A percentile compares a stretch with the other conserved stretches of the same genome.
Conservation (phyloP, 2,797 vertebrate species). For the Glossophaga mutica region DNA sequence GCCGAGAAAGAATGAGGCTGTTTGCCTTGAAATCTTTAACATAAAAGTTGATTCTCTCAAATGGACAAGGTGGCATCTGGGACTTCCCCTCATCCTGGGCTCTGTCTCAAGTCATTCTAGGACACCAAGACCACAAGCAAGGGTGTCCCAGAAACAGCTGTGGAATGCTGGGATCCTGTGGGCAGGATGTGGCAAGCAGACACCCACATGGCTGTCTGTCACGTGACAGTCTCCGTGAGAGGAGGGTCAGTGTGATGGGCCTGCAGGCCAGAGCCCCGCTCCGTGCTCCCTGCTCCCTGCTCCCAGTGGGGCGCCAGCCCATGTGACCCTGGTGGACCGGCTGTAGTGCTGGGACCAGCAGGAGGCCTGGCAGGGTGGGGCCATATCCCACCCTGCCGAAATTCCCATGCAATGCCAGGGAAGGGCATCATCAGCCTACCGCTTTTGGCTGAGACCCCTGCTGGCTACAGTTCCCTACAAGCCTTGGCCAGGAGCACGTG, state of each 20-base stretch:
- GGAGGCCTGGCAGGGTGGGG: background rate
- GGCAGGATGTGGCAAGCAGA: background rate
- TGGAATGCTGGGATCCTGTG: background rate
- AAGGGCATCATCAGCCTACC: background rate
- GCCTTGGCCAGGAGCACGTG: background rate
- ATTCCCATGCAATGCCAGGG: background rate
- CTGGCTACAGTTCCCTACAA: background rate
- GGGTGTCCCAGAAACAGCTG: background rate
- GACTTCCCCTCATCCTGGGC: background rate
- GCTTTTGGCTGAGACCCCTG: background rate
- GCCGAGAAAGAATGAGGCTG: background rate
- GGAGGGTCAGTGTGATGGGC: background rate
- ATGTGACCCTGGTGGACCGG: background rate
- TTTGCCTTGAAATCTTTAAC: background rate
- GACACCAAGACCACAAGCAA: background rate
- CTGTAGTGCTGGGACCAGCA: background rate
- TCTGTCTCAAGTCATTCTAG: background rate
- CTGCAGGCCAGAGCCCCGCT: too few species aligned
- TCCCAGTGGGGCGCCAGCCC: background rate
- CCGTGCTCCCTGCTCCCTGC: background rate
- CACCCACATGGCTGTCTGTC: background rate
- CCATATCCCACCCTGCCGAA: too few species aligned
- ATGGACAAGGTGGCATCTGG: too few species aligned
- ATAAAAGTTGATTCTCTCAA: background rate
- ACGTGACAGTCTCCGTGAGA: background rate